Conservation (phyloP, 1,140 invertebrate species). For the Zaprionus davidi region DNA sequence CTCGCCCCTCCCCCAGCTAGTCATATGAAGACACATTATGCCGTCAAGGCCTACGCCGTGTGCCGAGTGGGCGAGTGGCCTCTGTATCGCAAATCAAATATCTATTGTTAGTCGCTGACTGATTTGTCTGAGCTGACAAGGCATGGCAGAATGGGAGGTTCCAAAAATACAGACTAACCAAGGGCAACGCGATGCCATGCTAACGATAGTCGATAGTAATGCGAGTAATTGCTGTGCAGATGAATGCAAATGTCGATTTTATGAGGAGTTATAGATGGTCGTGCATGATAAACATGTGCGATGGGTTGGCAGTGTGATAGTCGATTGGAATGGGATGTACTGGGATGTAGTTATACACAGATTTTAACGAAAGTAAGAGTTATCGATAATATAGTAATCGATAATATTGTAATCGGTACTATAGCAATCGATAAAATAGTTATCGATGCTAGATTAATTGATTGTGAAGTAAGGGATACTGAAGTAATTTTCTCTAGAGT, state of each 20-base stretch:
- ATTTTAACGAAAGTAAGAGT: background rate
- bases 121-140: background rate
- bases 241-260: no score
- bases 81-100: slow-evolving; percentile 5
- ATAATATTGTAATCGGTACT: background rate
- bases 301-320: no score
- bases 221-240: background rate
- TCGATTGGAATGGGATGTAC: no score
- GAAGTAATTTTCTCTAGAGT: background rate
- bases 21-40: slow-evolving; percentile 13
- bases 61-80: background rate
- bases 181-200: background rate
- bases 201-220: slow-evolving; percentile 1
- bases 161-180: background rate
- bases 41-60: slow-evolving; percentile 13
- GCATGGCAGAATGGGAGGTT: background rate
- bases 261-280: no score
- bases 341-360: no score
- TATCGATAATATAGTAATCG: background rate
- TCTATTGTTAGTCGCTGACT: background rate
- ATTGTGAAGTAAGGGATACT: no score
- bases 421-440: background rate
- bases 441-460: no score
- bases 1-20: background rate
- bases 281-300: no score